Evolutionary conservation across 2,888 invertebrate species (phyloP), one percentile per base, ranked within the genome.

Genomic region (Neoascia interrupta): DNA sequence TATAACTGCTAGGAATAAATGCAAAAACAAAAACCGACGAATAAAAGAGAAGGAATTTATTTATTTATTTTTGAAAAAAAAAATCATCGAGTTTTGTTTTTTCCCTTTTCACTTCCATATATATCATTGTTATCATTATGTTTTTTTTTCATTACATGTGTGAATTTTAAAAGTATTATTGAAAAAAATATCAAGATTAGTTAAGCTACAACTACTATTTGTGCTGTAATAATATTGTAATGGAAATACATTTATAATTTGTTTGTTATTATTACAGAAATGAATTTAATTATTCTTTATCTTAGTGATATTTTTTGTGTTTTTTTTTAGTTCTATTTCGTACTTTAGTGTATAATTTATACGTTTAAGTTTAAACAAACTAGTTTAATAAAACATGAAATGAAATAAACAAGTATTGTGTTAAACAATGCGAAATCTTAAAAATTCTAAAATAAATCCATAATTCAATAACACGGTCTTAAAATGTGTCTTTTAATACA

Each of bases 151-250:
- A 47, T 49, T 61, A 21, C 37, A 47, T 47, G 47, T 13, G 11
- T 66, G 13, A 66, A 31, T 70, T 70, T 58, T 70, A 43, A 58
- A 69, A 76, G 72, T 76, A 76, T 76, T 76, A 72, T 76, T 51
- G 37, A n/a, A n/a, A n/a, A n/a, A n/a, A 53, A 58, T 45, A 37
- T 47, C 60, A 72, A 36, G 45, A 28, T 64, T 69, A 58, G 28
- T 21, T 60, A 51, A 47, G 26, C 11, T 49, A 6, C 58, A 39
- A 28, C n/a, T 47, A 21, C 8, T 15, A 21, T 36, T n/a, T n/a
- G 16, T 28, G 43, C 5, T 54, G 37, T 61, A 19, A 68, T 26
- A 13, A 26, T 54, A 45, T 18, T 34, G 5, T 11, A 28, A 13
- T 6, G n/a, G n/a, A n/a, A n/a, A n/a, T n/a, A n/a, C n/a, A 16